Conservation (phyloP, 2,888 invertebrate species). For the Diarsia mendica region DNA sequence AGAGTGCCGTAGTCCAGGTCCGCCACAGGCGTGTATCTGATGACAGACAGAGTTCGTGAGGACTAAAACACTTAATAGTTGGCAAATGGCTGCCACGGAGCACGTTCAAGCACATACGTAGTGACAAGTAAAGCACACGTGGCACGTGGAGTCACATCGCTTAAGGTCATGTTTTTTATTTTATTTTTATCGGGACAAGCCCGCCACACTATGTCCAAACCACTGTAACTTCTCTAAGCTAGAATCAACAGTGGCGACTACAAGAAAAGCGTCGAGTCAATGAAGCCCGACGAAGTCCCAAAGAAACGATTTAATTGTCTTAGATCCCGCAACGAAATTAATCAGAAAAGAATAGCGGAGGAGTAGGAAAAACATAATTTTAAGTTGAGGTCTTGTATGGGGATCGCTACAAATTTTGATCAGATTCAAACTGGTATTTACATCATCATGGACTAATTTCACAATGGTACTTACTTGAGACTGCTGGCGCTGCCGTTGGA, state of each 20-base stretch:
- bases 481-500: slow-evolving; percentile 94
- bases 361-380: no score
- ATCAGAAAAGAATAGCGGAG: no score
- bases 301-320: no score
- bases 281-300: no score
- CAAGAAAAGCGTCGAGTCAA: no score
- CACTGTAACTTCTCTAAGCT: no score
- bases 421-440: neutral
- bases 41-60: neutral
- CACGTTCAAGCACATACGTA: neutral
- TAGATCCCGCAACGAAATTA: no score
- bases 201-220: no score
- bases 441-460: neutral
- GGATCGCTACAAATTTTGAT: neutral
- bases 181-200: no score
- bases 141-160: neutral
- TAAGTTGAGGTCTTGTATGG: neutral
- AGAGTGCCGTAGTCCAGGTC: slow-evolving; percentile 96
- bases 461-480: slow-evolving; percentile 85
- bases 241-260: no score
- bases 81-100: neutral
- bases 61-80: neutral
- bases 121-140: neutral
- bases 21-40: slow-evolving; percentile 91
- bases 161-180: neutral